Base-by-base conservation (phyloP, 1,140 invertebrate species). In the Periplaneta americana region DNA sequence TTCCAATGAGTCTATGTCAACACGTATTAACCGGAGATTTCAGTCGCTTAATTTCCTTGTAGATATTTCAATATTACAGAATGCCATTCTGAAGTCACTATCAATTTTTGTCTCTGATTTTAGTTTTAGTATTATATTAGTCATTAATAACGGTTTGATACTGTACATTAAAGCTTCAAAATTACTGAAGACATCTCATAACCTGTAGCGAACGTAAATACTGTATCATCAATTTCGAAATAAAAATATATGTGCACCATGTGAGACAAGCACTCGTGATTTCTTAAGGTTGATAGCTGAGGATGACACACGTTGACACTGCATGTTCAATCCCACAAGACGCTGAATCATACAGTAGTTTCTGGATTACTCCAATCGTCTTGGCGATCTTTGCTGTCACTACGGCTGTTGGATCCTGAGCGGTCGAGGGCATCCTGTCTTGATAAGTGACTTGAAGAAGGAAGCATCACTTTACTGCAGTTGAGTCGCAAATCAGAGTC, bases 391-490 rank as follows among this genome's bases (percentile, higher is more conserved):
- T 80, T 80, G 9, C 31, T 34, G 22, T n/a, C 66, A 28, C 22
- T 36, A 5, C n/a, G 6, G 22, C 48, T 35, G 34, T 11, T 18
- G 17, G 74, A 9, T 34, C 34, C 34, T 66, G 48, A 66, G 9
- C 22, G 22, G 22, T 87, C 86, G 35, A 88, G 34, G 39, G 86
- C 87, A 82, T 87, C 84, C 82, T 88, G 87, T 37, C 87, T 82
- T 9, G 82, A 85, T 39, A 88, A 83, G 34, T 85, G 85, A 82
- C 84, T 80, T 33, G 83, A 85, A 0, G 74, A 76, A 32, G 37
- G 32, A 22, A 31, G 37, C 33, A 33, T 36, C 32, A 36, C 15
- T 34, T 57, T 57, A 28, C 9, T n/a, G 33, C 36, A 37, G 17
- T 18, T n/a, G n/a, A 37, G 78, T 35, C 80, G 37, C 31, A 75